Base-by-base conservation (phyloP, 92 coral and sea anemone genomes). In the Galaxea fascicularis region DNA sequence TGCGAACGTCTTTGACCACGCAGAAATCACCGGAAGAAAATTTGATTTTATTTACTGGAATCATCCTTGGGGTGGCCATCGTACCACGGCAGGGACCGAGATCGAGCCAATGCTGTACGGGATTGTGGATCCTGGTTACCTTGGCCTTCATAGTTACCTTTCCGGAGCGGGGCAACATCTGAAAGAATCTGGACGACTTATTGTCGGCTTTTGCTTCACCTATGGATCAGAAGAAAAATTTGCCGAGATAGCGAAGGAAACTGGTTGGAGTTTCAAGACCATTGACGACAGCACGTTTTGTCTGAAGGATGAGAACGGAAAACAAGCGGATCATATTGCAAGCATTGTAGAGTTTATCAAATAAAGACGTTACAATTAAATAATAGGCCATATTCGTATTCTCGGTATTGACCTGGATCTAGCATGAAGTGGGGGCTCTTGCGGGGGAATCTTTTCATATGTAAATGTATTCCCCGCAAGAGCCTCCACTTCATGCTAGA, bases 21-120 rank as follows among this genome's bases (percentile, higher is more conserved):
- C 71, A 24, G 88, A 84, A 65, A 84, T 84, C 46, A 71, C 67
- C 17, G 76, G 82, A 57, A 72, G 68, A 59, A 84, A 84, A 54
- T 84, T 84, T 74, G 88, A 84, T 69, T 35, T 84, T 24, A 84
- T 84, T 18, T 74, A 46, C 53, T 84, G 88, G 88, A 73, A 74
- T 59, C 77, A 84, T 30, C 88, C 88, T 4, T 78, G 80, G 10
- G 65, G 73, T 4, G 84, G 78, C 30, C 47, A 87, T 18, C 71
- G 73, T 25, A 60, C 74, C 65, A 77, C 78, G 4, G 71, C 77
- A 26, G 84, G 86, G 15, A 76, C 88, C 13, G 89, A 88, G 82
- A 27, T 63, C 3, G 68, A 63, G 35, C 68, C 68, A 63, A 25
- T 63, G 17, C 25, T 63, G 68, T 49, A 82, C 45, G 74, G 74